phyloP scores from a whole-genome alignment of 2,888 invertebrate species.

The Temnothorax ravouxi region DNA sequence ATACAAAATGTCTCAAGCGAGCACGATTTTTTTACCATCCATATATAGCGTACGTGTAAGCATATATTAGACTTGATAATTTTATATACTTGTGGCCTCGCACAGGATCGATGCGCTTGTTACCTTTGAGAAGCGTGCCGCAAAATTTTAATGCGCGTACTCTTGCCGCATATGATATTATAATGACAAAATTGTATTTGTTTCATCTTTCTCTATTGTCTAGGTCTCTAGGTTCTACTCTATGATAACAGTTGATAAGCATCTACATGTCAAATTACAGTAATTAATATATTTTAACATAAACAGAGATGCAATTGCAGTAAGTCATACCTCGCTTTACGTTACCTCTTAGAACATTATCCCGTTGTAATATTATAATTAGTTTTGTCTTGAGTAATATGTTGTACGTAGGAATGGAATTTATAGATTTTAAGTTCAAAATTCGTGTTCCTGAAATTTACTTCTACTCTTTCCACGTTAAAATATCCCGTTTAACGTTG shows the following conservation, averaged over 20 bases:
- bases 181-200: slow-evolving; percentile 43
- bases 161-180: slow-evolving; percentile 18
- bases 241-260: slow-evolving; percentile 38
- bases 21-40: slow-evolving; percentile 39
- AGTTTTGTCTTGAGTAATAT: neutral
- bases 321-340: slow-evolving; percentile 5
- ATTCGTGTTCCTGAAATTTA: neutral
- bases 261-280: slow-evolving; percentile 61
- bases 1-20: slow-evolving; percentile 13
- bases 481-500: too few relatives aligned
- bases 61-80: slow-evolving; percentile 46
- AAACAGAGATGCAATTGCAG: slow-evolving; percentile 36
- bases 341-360: neutral
- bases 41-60: slow-evolving; percentile 47
- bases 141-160: slow-evolving; percentile 1
- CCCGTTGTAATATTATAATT: neutral
- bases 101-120: slow-evolving; percentile 25
- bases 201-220: slow-evolving; percentile 33
- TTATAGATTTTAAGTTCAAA: neutral
- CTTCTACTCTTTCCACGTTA: neutral
- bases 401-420: neutral
- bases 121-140: neutral
- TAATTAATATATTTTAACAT: slow-evolving; percentile 58
- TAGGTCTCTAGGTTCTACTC: slow-evolving; percentile 35
- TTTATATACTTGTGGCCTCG: slow-evolving; percentile 21